These are phyloP conservation scores for Gambusia yucatana DNA, from an alignment of 2,797 vertebrate species.

Conservation along the genomic window DNA sequence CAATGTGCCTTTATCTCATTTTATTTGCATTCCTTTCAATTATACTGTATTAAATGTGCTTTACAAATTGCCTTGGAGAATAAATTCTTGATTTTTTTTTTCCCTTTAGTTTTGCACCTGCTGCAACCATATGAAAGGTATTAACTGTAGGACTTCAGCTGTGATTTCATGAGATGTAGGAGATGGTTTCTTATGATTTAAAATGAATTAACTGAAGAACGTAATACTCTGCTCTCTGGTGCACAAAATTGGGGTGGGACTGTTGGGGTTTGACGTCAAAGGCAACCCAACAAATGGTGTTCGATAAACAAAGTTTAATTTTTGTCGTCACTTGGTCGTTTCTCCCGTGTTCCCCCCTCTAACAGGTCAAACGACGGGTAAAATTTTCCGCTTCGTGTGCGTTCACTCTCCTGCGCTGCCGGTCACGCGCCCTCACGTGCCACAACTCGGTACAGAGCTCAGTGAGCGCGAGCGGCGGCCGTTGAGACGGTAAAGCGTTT, in stretches of 20 bases:
- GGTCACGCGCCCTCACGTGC: constrained; percentile 38
- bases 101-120: background rate
- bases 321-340: background rate
- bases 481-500: background rate
- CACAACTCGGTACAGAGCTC: background rate
- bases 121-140: background rate
- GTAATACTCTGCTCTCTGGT: constrained; percentile 25
- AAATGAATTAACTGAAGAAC: background rate
- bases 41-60: background rate
- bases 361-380: background rate
- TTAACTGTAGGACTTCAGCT: background rate
- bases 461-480: constrained; percentile 10
- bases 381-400: constrained; percentile 9
- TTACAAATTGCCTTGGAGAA: background rate
- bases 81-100: background rate
- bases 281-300: constrained; percentile 29
- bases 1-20: background rate
- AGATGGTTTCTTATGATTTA: background rate
- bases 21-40: background rate
- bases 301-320: background rate
- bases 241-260: constrained; percentile 35
- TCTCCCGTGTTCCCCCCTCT: background rate
- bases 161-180: background rate
- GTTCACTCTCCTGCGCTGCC: constrained; percentile 31
- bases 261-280: constrained; percentile 62